A percentile compares a stretch with the other conserved stretches of the same genome.
Conservation (phyloP, 2,113 vertebrate genomes). For the Catharus fuscescens region DNA sequence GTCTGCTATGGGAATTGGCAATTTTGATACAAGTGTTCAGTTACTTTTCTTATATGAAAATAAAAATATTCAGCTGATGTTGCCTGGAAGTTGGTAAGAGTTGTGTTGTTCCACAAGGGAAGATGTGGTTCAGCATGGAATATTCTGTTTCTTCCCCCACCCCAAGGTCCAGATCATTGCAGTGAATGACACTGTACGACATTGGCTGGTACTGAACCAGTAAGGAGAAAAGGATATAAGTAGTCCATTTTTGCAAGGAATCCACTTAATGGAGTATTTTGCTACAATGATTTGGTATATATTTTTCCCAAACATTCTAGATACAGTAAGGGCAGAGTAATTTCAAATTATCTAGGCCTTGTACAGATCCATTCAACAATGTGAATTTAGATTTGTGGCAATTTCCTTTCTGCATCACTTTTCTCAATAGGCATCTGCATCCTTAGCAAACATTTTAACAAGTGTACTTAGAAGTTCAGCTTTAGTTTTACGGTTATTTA, state of each 20-base stretch:
- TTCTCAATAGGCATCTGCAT: not conserved
- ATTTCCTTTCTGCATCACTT: not conserved
- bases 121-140: not conserved
- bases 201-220: not conserved
- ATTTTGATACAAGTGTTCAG: not conserved
- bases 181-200: not conserved
- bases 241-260: not conserved
- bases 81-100: not conserved
- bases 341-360: not conserved
- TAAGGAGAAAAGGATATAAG: not conserved
- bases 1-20: not conserved
- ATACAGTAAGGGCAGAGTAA: not conserved
- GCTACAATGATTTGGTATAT: not conserved
- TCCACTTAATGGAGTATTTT: not conserved
- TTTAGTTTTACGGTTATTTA: slow-evolving; percentile 4
- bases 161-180: not conserved
- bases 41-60: not conserved
- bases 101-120: not conserved
- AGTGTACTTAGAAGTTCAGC: not conserved
- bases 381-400: not conserved
- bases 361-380: not conserved
- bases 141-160: not conserved
- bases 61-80: not conserved
- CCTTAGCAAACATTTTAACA: not conserved
- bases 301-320: not conserved